phyloP scores from a whole-genome alignment of 2,888 invertebrate genomes.

The Lordiphosa fenestrarum region DNA sequence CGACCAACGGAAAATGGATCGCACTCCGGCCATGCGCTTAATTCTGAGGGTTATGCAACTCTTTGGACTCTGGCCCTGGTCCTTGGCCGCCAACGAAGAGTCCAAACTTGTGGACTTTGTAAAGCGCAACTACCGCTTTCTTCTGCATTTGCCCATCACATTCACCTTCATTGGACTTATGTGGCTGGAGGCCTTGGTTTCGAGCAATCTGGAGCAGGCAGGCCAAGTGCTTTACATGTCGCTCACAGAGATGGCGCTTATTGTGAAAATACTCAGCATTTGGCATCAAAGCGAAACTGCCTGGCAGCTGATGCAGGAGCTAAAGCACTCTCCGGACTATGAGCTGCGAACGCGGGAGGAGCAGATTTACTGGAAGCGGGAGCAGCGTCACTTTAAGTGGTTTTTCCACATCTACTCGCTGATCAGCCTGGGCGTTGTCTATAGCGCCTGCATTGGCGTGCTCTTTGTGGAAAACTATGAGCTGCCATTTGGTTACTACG shows the following conservation, averaged over 20 bases:
- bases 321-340: conserved; percentile 30
- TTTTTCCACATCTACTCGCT: conserved; percentile 40
- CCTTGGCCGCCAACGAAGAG: conserved; percentile 6
- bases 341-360: conserved; percentile 39
- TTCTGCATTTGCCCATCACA: conserved; percentile 55
- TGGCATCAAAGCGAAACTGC: conserved; percentile 44
- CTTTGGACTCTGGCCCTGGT: conserved; percentile 59
- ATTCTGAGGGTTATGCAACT: conserved; percentile 39
- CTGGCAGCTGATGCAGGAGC: conserved; percentile 45
- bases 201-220: conserved; percentile 59
- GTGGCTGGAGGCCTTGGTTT: conserved; percentile 58
- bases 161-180: conserved; percentile 59
- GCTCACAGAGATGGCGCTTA: conserved; percentile 57
- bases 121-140: conserved; percentile 37
- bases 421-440: conserved; percentile 40
- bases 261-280: conserved; percentile 69
- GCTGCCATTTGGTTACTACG: conserved; percentile 70
- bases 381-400: conserved; percentile 49
- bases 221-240: conserved; percentile 70
- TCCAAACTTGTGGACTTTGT: conserved; percentile 11
- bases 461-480: conserved; percentile 44
- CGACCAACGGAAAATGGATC: conserved; percentile 40
- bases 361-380: conserved; percentile 42
- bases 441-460: conserved; percentile 39
- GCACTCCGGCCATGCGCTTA: conserved; percentile 35